A percentile compares a stretch with the other conserved stretches of the same genome.
phyloP scores from a whole-genome alignment of 2,797 vertebrate species.

The Danio choprae region DNA sequence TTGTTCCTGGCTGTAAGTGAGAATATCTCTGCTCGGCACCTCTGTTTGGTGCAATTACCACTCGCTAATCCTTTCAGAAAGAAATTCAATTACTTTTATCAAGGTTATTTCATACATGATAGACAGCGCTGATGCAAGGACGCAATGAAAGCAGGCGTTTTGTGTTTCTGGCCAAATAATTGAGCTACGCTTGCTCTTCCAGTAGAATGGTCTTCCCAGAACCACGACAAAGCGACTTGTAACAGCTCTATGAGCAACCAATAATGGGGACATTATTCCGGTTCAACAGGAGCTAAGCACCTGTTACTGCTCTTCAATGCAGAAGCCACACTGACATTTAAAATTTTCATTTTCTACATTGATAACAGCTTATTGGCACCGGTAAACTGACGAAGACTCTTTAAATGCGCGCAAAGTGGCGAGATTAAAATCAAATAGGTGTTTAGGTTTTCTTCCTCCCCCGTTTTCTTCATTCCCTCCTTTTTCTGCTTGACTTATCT shows the following conservation, averaged over 20 bases:
- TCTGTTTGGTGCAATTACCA: constrained; percentile 89
- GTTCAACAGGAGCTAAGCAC: constrained; percentile 88
- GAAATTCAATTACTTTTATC: constrained; percentile 99
- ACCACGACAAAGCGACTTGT: constrained; percentile 83
- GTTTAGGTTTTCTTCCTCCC: constrained; percentile 63
- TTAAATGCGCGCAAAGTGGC: constrained; percentile 97
- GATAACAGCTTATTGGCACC: constrained; percentile 94
- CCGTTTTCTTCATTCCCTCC: constrained; percentile 63
- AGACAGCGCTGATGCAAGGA: constrained; percentile 78
- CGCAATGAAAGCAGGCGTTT: constrained; percentile 78
- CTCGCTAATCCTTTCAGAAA: constrained; percentile 94
- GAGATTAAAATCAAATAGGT: constrained; percentile 98
- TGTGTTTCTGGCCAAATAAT: constrained; percentile 82
- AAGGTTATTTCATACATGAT: constrained; percentile 89
- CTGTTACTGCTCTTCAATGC: constrained; percentile 90
- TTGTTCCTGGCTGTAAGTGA: constrained; percentile 85
- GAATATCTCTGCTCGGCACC: constrained; percentile 86
- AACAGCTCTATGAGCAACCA: constrained; percentile 86
- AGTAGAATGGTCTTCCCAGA: constrained; percentile 74
- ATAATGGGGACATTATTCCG: constrained; percentile 88
- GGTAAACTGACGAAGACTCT: constrained; percentile 93
- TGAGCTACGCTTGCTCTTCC: constrained; percentile 75
- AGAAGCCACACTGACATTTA: constrained; percentile 92
- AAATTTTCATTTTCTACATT: constrained; percentile 93
- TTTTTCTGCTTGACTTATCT: constrained; percentile 92